Evolutionary conservation across 2,113 vertebrate genomes (phyloP).

Genomic region (Lycocorax pyrrhopterus): DNA sequence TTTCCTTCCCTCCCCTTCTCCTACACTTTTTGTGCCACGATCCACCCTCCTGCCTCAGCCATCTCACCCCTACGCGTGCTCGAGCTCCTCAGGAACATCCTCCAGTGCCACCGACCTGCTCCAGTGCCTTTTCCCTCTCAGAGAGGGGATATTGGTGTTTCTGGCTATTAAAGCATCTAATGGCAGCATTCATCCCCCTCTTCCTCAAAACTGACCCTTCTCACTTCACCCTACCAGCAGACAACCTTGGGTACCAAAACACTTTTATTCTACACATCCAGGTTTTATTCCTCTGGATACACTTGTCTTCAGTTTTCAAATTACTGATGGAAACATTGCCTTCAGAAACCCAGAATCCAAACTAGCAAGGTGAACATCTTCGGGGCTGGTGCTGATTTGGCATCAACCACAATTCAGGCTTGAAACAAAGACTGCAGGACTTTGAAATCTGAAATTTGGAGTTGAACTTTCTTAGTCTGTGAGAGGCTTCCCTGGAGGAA

Average conservation of each 20-base stretch:
- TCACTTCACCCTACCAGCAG: neutral
- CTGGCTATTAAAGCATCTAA: neutral
- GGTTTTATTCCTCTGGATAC: neutral
- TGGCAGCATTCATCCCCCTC: neutral
- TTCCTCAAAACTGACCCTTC: neutral
- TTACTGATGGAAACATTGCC: neutral
- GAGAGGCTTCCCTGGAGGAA: neutral
- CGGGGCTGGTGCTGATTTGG: neutral
- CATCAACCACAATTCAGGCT: neutral
- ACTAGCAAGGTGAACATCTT: neutral
- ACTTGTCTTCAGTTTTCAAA: neutral
- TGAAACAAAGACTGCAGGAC: neutral
- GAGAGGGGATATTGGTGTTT: neutral
- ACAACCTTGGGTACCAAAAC: neutral
- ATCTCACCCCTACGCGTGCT: rapidly evolving
- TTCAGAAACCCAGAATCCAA: neutral
- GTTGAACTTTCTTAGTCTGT: neutral
- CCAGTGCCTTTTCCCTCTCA: neutral
- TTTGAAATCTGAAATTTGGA: neutral
- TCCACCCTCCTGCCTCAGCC: neutral
- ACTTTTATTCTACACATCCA: neutral
- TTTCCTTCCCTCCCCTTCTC: neutral
- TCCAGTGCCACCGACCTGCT: rapidly evolving
- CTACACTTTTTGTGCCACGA: rapidly evolving
- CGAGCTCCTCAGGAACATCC: neutral